A percentile compares a stretch with the other conserved stretches of the same genome.
phyloP scores from a whole-genome alignment of 2,113 vertebrate species.

The Sitta europaea region DNA sequence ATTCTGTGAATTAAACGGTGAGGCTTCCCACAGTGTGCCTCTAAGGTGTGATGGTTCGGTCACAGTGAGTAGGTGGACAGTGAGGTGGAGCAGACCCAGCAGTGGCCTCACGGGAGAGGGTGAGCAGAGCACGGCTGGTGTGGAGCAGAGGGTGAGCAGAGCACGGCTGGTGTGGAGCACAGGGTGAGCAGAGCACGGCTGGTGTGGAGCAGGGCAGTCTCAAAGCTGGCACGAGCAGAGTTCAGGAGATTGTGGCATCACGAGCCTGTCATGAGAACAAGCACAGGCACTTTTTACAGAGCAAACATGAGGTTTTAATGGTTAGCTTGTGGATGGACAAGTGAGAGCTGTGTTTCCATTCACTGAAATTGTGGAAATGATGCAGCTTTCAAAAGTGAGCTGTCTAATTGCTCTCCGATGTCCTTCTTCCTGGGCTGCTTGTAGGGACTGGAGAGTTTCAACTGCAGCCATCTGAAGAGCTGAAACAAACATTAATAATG shows the following conservation, averaged over 20 bases:
- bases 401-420: neutral
- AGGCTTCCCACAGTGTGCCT: neutral
- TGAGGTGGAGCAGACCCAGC: neutral
- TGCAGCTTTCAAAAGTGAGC: neutral
- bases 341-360: neutral
- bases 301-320: neutral
- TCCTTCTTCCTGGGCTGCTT: neutral
- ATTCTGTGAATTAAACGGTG: neutral
- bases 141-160: neutral
- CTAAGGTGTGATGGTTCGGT: neutral
- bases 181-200: neutral
- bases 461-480: neutral
- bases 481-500: neutral
- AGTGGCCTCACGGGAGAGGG: neutral
- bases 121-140: neutral
- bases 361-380: accelerated
- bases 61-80: accelerated
- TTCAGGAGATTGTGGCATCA: neutral
- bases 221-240: accelerated
- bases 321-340: neutral
- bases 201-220: neutral
- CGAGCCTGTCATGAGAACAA: accelerated
- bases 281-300: neutral
- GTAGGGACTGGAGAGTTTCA: neutral
- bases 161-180: neutral